Evolutionary conservation across 1,140 invertebrate genomes (phyloP).

Genomic region (Spodoptera frugiperda): DNA sequence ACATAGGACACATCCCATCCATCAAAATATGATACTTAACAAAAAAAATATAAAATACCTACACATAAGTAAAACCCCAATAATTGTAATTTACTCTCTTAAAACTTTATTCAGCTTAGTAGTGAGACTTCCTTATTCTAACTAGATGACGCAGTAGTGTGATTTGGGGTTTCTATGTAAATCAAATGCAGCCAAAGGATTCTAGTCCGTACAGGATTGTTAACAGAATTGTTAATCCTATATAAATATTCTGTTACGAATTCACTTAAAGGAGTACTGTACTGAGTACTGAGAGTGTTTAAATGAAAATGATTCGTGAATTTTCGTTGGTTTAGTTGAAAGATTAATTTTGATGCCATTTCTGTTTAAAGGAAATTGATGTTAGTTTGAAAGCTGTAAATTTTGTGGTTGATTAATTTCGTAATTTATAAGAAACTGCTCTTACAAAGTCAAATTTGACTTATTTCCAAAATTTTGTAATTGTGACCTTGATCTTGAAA

Average conservation of each 20-base stretch:
- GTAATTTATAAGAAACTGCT: no score
- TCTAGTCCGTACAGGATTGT: not conserved
- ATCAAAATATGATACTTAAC: no score
- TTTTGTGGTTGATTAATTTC: no score
- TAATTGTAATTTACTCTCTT: no score
- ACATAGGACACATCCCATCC: no score
- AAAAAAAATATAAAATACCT: no score
- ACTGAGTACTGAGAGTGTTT: conserved; percentile 18
- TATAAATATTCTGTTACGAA: conserved; percentile 35
- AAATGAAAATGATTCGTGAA: conserved; percentile 18
- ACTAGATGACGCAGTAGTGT: not conserved
- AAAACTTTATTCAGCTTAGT: not conserved
- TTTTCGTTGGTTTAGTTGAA: not conserved
- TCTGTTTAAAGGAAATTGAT: not conserved
- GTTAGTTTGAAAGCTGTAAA: not conserved
- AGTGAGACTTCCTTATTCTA: not conserved
- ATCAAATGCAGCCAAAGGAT: conserved; percentile 22
- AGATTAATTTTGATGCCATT: not conserved
- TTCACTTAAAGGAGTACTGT: conserved; percentile 33
- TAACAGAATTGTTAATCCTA: conserved; percentile 28
- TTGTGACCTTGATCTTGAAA: no score
- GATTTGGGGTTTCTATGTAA: conserved; percentile 27
- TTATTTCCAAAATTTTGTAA: no score
- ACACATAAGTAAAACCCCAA: no score
- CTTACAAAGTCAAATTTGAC: no score